Conservation (phyloP, 2,113 vertebrate species). For the Hippoglossus stenolepis region DNA sequence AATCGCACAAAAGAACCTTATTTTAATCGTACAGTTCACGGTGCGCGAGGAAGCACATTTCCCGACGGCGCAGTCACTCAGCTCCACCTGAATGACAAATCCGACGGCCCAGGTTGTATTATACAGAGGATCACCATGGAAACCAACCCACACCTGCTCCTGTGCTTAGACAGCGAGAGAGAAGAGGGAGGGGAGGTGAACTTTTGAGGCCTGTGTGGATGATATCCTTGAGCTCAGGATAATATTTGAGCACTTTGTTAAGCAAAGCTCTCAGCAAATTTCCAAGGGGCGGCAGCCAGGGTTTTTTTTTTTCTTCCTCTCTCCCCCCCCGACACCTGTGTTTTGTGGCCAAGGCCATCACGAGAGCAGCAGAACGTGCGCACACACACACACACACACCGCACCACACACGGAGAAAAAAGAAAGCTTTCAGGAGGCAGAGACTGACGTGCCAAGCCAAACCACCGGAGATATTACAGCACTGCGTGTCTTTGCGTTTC, state of each 20-base stretch:
- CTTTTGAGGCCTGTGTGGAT: slow-evolving; percentile 72
- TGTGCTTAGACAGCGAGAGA: slow-evolving; percentile 48
- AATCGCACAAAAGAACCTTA: background rate
- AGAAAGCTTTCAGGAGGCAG: slow-evolving; percentile 20
- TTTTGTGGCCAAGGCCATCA: slow-evolving; percentile 55
- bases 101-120: slow-evolving; percentile 58
- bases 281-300: slow-evolving; percentile 39
- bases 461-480: slow-evolving; percentile 51
- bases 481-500: slow-evolving; percentile 34
- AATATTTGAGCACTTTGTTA: slow-evolving; percentile 78
- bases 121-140: slow-evolving; percentile 60
- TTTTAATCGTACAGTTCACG: slow-evolving; percentile 19
- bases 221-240: slow-evolving; percentile 76
- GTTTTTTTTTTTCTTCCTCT: slow-evolving; percentile 14
- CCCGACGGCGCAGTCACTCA: slow-evolving; percentile 62
- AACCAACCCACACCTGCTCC: slow-evolving; percentile 78
- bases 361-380: slow-evolving; percentile 33
- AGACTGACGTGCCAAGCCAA: slow-evolving; percentile 56
- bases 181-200: slow-evolving; percentile 57
- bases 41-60: slow-evolving; percentile 36
- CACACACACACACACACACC: slow-evolving; percentile 24
- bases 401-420: slow-evolving; percentile 70
- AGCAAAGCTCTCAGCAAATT: slow-evolving; percentile 72
- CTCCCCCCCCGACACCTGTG: slow-evolving; percentile 65
- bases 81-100: slow-evolving; percentile 65